Percentiles rank a stretch among this genome's conserved stretches.
Conservation (phyloP, 2,888 invertebrate genomes). For the Augochlorella aurata region DNA sequence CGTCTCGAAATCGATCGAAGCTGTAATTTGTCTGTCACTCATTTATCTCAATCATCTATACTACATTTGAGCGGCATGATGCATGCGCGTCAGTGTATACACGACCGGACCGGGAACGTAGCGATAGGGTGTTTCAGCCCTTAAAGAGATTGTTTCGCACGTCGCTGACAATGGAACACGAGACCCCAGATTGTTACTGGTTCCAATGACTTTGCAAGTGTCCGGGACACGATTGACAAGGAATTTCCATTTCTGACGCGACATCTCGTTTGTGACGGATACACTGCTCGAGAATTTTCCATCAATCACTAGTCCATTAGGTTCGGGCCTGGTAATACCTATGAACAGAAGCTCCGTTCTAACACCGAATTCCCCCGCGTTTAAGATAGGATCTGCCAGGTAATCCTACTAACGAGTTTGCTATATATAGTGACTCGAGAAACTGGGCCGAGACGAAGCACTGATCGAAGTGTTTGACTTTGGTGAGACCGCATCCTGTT, state of each 20-base stretch:
- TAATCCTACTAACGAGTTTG: slow-evolving; percentile 20
- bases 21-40: too few relatives aligned
- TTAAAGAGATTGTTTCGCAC: not conserved
- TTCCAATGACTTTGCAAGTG: not conserved
- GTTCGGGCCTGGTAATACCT: slow-evolving; percentile 10
- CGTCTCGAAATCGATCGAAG: too few relatives aligned
- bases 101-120: too few relatives aligned
- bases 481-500: not conserved
- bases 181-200: not conserved
- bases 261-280: not conserved
- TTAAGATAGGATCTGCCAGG: slow-evolving; percentile 19
- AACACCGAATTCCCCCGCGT: slow-evolving; percentile 18
- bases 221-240: not conserved
- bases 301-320: slow-evolving; percentile 14
- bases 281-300: not conserved
- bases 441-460: not conserved
- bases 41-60: too few relatives aligned
- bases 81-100: too few relatives aligned
- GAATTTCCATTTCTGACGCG: not conserved
- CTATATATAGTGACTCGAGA: not conserved
- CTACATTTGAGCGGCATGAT: too few relatives aligned
- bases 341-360: slow-evolving; percentile 2
- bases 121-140: too few relatives aligned
- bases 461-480: slow-evolving; percentile 12
- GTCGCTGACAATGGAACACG: not conserved